These are phyloP conservation scores for Drosophila algonquin DNA, from an alignment of 2,888 invertebrate genomes.

Conservation along the genomic window DNA sequence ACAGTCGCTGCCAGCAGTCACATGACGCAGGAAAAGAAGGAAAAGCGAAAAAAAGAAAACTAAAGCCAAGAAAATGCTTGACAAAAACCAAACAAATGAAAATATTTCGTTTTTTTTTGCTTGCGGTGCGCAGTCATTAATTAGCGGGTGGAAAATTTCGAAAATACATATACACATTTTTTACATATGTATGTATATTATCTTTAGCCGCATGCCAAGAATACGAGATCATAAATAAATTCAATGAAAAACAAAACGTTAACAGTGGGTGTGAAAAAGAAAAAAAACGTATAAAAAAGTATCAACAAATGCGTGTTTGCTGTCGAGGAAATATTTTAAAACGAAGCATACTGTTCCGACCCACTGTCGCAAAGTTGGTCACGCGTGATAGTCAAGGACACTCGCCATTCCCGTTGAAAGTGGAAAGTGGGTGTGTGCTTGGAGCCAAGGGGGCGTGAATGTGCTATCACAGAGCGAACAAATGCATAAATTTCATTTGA, in stretches of 20 bases:
- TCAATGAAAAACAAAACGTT: background rate
- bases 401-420: background rate
- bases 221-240: slow-evolving; percentile 34
- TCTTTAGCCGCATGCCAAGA: slow-evolving; percentile 47
- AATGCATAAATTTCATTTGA: slow-evolving; percentile 12
- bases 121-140: slow-evolving; percentile 49
- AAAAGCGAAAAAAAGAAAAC: slow-evolving; percentile 16
- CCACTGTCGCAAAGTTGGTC: slow-evolving; percentile 19
- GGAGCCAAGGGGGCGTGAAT: slow-evolving; percentile 22
- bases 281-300: background rate
- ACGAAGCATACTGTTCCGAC: background rate
- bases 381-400: slow-evolving; percentile 33
- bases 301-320: background rate
- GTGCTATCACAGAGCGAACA: slow-evolving; percentile 23
- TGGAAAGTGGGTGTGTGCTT: slow-evolving; percentile 24
- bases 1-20: slow-evolving; percentile 46
- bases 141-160: slow-evolving; percentile 61
- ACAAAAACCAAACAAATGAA: slow-evolving; percentile 37
- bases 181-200: background rate
- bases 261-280: background rate
- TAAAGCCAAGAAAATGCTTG: slow-evolving; percentile 7
- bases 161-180: slow-evolving; percentile 26
- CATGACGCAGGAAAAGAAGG: slow-evolving; percentile 64
- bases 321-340: background rate
- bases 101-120: slow-evolving; percentile 34